Percentiles rank a stretch among this genome's conserved stretches.
phyloP scores from a whole-genome alignment of 2,113 vertebrate species.

The Sturnira hondurensis region DNA sequence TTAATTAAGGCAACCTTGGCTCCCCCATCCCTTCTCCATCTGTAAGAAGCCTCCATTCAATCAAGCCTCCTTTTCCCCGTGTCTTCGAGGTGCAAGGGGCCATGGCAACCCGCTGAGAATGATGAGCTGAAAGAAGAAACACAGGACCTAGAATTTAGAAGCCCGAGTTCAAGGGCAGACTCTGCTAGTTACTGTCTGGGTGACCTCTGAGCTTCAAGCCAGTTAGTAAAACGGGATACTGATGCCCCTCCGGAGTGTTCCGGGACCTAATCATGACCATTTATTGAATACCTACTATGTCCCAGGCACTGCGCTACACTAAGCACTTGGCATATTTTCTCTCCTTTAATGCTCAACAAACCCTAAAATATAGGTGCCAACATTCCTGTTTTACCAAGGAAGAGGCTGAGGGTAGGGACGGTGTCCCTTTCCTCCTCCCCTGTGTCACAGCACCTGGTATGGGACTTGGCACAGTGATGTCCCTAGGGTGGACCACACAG shows the following conservation, averaged over 20 bases:
- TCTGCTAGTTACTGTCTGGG: neutral
- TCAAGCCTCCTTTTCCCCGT: neutral
- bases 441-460: neutral
- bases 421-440: neutral
- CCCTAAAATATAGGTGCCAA: neutral
- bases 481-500: rapidly evolving
- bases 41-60: neutral
- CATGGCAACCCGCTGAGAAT: neutral
- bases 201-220: neutral
- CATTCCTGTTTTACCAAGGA: neutral
- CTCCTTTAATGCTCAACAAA: neutral
- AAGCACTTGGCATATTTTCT: neutral
- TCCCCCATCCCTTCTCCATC: neutral
- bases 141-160: neutral
- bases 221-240: neutral
- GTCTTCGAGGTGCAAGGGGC: neutral
- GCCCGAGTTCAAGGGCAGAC: neutral
- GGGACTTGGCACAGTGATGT: neutral
- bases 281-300: neutral
- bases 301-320: neutral
- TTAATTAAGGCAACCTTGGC: neutral
- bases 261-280: neutral
- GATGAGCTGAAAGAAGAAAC: neutral
- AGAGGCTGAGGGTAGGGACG: neutral
- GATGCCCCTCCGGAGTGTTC: neutral